Conservation (phyloP, 2,797 vertebrate species). For the Hemitrygon akajei region DNA sequence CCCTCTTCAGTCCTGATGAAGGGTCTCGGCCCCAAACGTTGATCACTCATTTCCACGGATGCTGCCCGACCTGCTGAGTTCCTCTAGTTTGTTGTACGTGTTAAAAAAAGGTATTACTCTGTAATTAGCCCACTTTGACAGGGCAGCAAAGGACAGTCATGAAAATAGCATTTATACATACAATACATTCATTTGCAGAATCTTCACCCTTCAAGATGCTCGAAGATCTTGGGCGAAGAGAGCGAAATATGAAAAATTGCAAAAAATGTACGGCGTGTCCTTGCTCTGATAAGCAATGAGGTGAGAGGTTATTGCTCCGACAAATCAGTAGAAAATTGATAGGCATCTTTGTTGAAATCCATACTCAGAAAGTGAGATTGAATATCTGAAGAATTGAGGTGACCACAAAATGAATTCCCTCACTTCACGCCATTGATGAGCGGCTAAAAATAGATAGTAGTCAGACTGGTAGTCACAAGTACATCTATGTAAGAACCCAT, state of each 20-base stretch:
- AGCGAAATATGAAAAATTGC: not conserved
- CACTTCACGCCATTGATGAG: not conserved
- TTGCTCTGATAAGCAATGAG: not conserved
- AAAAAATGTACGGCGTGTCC: not conserved
- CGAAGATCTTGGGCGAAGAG: not conserved
- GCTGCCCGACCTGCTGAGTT: no score
- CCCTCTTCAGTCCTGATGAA: no score
- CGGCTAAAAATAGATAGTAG: not conserved
- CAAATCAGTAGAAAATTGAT: not conserved
- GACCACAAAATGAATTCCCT: constrained; percentile 18
- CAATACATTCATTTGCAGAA: constrained; percentile 4
- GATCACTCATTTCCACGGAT: no score
- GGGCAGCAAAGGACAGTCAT: not conserved
- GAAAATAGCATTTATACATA: constrained; percentile 4
- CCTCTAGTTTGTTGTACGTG: no score
- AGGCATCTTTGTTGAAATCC: not conserved
- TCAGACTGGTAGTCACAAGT: not conserved
- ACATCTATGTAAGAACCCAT: not conserved
- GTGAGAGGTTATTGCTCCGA: not conserved
- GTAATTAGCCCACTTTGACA: not conserved
- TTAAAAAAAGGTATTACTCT: not conserved
- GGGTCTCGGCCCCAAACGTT: no score
- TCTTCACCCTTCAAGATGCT: not conserved
- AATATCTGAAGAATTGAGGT: constrained; percentile 2
- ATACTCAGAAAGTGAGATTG: not conserved